These are phyloP conservation scores for Balearica regulorum DNA, from an alignment of 2,797 vertebrate genomes.

Conservation along the genomic window DNA sequence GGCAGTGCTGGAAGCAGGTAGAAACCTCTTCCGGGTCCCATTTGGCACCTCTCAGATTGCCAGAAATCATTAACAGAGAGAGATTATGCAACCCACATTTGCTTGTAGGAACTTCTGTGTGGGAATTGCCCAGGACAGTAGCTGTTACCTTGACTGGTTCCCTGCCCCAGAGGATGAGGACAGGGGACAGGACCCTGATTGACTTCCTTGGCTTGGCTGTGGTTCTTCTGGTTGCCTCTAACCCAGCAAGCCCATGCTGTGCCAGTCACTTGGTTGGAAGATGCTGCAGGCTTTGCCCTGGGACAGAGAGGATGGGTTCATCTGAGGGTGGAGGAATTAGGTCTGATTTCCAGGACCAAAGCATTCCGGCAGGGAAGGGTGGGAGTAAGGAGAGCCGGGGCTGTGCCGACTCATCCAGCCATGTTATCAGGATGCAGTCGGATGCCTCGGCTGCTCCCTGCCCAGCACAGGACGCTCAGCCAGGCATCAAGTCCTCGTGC, in stretches of 20 bases:
- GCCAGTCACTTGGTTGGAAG: neutral
- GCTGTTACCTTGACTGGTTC: neutral
- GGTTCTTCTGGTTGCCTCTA: neutral
- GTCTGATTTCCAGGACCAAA: neutral
- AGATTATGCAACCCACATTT: neutral
- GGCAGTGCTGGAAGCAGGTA: neutral
- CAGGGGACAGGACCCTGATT: neutral
- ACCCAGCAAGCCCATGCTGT: neutral
- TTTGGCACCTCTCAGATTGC: neutral
- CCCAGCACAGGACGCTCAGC: neutral
- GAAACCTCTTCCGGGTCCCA: neutral
- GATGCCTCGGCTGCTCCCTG: neutral
- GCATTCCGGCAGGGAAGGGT: neutral
- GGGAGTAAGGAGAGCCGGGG: neutral
- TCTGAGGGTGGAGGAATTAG: neutral
- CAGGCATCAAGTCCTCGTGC: neutral
- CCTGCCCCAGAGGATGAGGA: neutral
- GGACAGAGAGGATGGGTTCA: neutral
- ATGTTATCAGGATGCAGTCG: fast-evolving
- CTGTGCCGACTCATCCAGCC: neutral
- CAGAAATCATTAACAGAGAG: neutral
- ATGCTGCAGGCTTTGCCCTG: neutral
- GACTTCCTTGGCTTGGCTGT: neutral
- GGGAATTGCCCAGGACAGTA: neutral
- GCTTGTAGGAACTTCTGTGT: fast-evolving